These are phyloP conservation scores for Nettapus auritus DNA, from an alignment of 2,113 vertebrate genomes.

Conservation along the genomic window DNA sequence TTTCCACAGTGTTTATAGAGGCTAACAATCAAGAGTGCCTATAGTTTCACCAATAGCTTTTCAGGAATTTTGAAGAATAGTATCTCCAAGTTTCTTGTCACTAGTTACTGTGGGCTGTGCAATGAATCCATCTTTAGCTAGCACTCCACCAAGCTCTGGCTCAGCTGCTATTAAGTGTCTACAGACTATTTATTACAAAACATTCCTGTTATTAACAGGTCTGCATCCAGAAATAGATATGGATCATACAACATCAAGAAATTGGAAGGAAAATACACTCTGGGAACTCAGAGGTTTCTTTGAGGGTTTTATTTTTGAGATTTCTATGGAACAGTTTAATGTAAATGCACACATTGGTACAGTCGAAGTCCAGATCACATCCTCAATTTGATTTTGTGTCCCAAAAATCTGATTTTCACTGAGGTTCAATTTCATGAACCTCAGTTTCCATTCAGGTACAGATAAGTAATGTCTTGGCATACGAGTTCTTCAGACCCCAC, in stretches of 20 bases:
- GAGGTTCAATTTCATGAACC: background rate
- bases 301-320: background rate
- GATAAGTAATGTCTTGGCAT: too few relatives aligned
- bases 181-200: background rate
- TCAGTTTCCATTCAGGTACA: background rate
- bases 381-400: background rate
- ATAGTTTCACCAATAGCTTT: background rate
- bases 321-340: background rate
- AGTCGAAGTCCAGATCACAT: background rate
- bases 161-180: background rate
- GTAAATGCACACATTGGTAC: background rate
- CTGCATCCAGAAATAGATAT: background rate
- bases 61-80: background rate
- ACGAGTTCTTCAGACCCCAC: background rate
- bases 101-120: background rate
- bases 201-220: background rate
- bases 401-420: background rate
- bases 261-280: background rate
- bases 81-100: background rate
- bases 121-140: background rate
- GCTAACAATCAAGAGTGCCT: background rate
- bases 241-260: background rate
- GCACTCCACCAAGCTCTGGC: background rate
- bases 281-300: background rate
- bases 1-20: background rate